Base-by-base conservation (phyloP, 1,140 invertebrate species). In the Rhizoglyphus robini region DNA sequence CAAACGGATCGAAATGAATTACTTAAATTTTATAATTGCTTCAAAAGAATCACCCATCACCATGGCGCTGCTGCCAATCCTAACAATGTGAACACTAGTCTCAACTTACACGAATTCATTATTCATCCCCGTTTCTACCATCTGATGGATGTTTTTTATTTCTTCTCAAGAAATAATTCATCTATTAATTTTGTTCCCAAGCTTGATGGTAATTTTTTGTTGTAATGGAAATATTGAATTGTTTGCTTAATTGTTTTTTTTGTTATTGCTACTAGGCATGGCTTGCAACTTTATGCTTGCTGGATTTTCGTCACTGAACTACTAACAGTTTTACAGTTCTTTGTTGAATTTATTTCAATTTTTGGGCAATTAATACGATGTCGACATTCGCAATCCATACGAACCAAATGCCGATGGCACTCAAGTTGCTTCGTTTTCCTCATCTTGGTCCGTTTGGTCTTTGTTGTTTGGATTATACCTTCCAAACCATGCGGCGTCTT, bases 381-480 rank as follows among this genome's bases (percentile, higher is more conserved):
- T 74, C 54, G 67, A 65, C 41, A n/a, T 29, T 15, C 27, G 25
- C 66, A 46, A 65, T 68, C 66, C 5, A 18, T 32, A 18, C 57
- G 31, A 72, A 72, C 57, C 66, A 34, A 2, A 18, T 11, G 32
- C n/a, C 27, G n/a, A 11, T 29, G 27, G 59, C 38, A 13, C 5
- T 1, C 8, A 34, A 2, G 1, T 30, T 4, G 71, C 4, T 73
- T n/a, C 74, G 65, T 64, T 77, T 0, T 51, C 31, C 32, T 8
- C 32, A 31, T 60, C 31, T 54, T 61, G 51, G 25, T 48, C 62
- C 51, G n/a, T 58, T 70, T 27, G 68, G 68, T 34, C 74, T 90
- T 0, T 88, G 88, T 71, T 85, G 88, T 3, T 84, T 89, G 65
- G 88, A 96, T 70, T 96, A 95, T 76, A 92, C 90, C 73, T 92